Conservation (phyloP, 2,888 invertebrate genomes). For the Mythimna lalbum region DNA sequence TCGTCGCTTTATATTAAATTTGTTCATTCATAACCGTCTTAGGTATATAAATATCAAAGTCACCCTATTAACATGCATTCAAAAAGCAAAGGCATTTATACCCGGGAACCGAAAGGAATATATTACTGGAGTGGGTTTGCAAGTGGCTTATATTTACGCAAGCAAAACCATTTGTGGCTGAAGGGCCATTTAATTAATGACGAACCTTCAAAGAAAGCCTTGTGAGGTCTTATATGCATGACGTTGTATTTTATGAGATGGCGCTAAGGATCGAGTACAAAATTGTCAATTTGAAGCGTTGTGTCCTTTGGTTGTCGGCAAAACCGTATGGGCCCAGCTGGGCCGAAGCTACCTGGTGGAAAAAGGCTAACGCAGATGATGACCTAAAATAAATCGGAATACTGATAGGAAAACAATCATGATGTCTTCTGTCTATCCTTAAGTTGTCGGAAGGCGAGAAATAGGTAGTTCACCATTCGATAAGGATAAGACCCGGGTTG, state of each 20-base stretch:
- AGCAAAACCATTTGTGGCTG: conserved; percentile 53
- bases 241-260: conserved; percentile 52
- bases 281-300: not conserved
- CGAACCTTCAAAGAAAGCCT: conserved; percentile 66
- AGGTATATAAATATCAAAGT: conserved; percentile 43
- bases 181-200: conserved; percentile 72
- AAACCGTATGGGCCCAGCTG: too few species aligned
- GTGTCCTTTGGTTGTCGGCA: not conserved
- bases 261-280: conserved; percentile 2
- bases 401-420: too few species aligned
- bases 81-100: conserved; percentile 44
- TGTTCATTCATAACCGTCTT: conserved; percentile 49
- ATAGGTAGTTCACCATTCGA: too few species aligned
- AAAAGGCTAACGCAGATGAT: too few species aligned
- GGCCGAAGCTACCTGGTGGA: too few species aligned
- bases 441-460: too few species aligned
- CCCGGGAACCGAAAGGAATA: conserved; percentile 23
- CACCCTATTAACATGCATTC: conserved; percentile 60
- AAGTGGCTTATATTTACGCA: conserved; percentile 52
- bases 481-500: too few species aligned
- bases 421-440: too few species aligned
- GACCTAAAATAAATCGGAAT: too few species aligned
- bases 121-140: conserved; percentile 31
- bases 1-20: conserved; percentile 38
- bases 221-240: conserved; percentile 60